phyloP scores from a whole-genome alignment of 2,888 invertebrate genomes.

The Drosophila meridiana region DNA sequence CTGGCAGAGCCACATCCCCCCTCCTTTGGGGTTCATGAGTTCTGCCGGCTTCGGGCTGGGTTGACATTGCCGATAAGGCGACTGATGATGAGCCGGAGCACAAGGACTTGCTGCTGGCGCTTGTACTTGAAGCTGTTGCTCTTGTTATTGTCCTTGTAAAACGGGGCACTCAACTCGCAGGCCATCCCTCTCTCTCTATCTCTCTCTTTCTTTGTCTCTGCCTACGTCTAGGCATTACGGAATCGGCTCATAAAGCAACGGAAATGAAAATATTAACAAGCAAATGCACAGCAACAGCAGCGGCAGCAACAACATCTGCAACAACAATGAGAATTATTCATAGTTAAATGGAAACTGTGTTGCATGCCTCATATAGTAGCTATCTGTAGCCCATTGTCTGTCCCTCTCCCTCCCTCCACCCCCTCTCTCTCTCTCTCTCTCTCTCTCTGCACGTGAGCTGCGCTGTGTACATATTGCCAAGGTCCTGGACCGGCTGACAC shows the following conservation, averaged over 20 bases:
- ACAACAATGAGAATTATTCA: constrained; percentile 68
- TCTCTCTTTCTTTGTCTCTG: constrained; percentile 13
- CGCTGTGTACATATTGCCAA: constrained; percentile 41
- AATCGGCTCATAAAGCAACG: constrained; percentile 80
- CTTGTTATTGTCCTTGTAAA: constrained; percentile 68
- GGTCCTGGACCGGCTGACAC: constrained; percentile 23
- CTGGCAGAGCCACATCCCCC: constrained; percentile 1
- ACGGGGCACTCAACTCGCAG: constrained; percentile 70
- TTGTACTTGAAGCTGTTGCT: constrained; percentile 70
- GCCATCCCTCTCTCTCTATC: constrained; percentile 5
- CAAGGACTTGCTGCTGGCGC: constrained; percentile 44
- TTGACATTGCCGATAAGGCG: constrained; percentile 73
- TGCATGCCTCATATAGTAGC: constrained; percentile 55
- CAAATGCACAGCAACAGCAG: constrained; percentile 71
- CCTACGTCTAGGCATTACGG: constrained; percentile 70
- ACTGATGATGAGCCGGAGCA: constrained; percentile 18
- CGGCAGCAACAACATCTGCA: constrained; percentile 23
- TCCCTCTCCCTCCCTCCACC: neutral
- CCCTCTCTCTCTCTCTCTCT: neutral
- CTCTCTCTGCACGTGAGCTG: constrained; percentile 9
- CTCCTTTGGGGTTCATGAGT: neutral
- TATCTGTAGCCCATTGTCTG: constrained; percentile 53
- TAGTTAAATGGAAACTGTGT: constrained; percentile 73
- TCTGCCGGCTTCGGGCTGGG: constrained; percentile 42
- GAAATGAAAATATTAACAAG: constrained; percentile 83